Evolutionary conservation across 2,113 vertebrate genomes (phyloP), one percentile per base, ranked within the genome.

Genomic region (Pygoscelis antarcticus): DNA sequence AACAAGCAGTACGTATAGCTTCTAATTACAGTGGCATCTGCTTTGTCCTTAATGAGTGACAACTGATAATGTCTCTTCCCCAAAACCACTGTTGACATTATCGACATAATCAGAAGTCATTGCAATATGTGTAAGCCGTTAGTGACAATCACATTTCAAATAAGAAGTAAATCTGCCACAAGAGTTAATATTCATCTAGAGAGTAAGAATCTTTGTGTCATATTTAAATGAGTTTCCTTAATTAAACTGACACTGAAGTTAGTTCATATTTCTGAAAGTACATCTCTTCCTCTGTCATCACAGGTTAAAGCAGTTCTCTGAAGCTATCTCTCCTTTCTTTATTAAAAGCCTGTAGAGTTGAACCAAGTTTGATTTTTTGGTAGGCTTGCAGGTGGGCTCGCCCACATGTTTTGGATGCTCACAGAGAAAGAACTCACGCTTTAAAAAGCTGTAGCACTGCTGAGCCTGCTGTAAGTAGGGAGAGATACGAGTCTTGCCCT

Each of bases 171-270:
- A 79, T 89, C 70, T 55, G 61, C 25, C 47, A 42, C 62, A 74
- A 87, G 80, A 81, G 65, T 97, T 94, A 87, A 89, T 90, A 93
- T 95, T 94, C 80, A 89, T 64, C 77, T 91, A 86, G 74, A 93
- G 81, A 94, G 60, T n/a, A 93, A 6, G 26, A 92, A 78, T 23
- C 44, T 66, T 82, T 93, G 58, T 11, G 6, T 95, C 77, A 40
- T 90, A 79, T 97, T 96, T 95, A 74, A 97, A 88, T 95, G 68
- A 77, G 44, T 89, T 96, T 94, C 94, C 68, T 93, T 96, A 96
- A 96, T 96, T 94, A 96, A 97, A 94, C 32, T 81, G 68, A 96
- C 89, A 89, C 83, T 62, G 79, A 89, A 88, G 82, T 92, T 91
- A 86, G 90, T 84, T 96, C 61, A 42, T 91, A 47, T 62, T 95